Evolutionary conservation across 2,888 invertebrate genomes (phyloP), one percentile per base, ranked within the genome.

Genomic region (Chaitophorus viminalis): DNA sequence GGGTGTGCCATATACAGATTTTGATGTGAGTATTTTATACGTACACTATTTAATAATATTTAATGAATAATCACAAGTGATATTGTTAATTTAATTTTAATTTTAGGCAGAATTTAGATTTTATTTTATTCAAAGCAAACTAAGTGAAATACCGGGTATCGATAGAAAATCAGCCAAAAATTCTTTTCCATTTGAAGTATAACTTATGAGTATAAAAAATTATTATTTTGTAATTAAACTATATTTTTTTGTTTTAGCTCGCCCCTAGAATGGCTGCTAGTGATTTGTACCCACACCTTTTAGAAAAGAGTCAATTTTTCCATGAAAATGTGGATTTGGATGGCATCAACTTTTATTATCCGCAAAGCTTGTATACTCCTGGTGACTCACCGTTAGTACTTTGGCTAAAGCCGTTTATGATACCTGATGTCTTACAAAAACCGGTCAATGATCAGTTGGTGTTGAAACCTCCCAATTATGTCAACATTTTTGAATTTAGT

Each of bases 271-370:
- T 78, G 60, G 36, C 68, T 52, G 39, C 84, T 74, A 74, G n/a
- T 68, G 85, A 89, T 36, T 68, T 86, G 60, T 87, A 81, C 46
- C 60, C 39, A 0, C 21, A 33, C 0, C 52, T 78, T 29, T 52
- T 74, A 21, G 75, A 88, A 68, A 68, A 89, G 79, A 31, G 18
- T 70, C 18, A 74, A 39, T 60, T 89, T 89, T 89, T 90, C 88
- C 18, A 68, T 88, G 52, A 89, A 88, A 89, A 89, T 17, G 92
- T 94, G 0, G 90, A 91, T 81, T 91, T 98, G 84, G 99, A 99
- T 91, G 99, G 99, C 0, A 91, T 98, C 68, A 92, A 99, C 85
- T 99, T 99, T 92, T 99, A 96, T 92, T 98, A 99, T 92, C 95
- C 95, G 90, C 93, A 94, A 89, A 94, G 95, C 0, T 94, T 94